Conservation (phyloP, 2,797 vertebrate genomes). For the Pampus argenteus region DNA sequence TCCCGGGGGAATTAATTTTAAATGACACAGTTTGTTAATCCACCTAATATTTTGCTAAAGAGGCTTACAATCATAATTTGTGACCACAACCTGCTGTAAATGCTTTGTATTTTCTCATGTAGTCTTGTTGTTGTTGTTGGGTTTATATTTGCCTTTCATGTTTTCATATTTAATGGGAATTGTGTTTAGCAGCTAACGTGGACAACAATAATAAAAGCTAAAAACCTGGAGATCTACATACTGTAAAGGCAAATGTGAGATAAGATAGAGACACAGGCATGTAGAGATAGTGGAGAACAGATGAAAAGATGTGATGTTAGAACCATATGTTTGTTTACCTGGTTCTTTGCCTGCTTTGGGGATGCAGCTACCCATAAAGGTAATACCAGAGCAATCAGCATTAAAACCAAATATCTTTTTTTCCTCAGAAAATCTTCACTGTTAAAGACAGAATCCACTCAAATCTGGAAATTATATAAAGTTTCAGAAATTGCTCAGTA, state of each 20-base stretch:
- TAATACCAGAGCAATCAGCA: slow-evolving; percentile 7
- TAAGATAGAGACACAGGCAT: not conserved
- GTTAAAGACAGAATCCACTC: not conserved
- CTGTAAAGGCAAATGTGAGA: too few species aligned
- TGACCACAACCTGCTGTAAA: not conserved
- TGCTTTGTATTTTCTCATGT: not conserved
- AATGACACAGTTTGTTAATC: not conserved
- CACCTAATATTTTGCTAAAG: not conserved
- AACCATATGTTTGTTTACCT: slow-evolving; percentile 21
- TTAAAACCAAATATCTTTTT: slow-evolving; percentile 3
- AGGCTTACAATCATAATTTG: not conserved
- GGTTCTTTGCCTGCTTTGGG: not conserved
- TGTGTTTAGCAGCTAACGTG: not conserved
- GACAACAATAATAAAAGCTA: not conserved
- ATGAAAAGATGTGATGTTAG: slow-evolving; percentile 27
- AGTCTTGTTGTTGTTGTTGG: not conserved
- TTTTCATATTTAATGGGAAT: not conserved
- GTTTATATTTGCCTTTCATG: not conserved
- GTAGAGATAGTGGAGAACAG: not conserved
- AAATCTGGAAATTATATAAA: not conserved
- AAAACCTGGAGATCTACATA: not conserved
- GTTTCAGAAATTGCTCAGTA: not conserved
- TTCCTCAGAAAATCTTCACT: not conserved
- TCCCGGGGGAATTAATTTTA: slow-evolving; percentile 5
- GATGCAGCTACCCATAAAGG: not conserved